These are phyloP conservation scores for Mayetiola destructor DNA, from an alignment of 2,888 invertebrate species.

Conservation along the genomic window DNA sequence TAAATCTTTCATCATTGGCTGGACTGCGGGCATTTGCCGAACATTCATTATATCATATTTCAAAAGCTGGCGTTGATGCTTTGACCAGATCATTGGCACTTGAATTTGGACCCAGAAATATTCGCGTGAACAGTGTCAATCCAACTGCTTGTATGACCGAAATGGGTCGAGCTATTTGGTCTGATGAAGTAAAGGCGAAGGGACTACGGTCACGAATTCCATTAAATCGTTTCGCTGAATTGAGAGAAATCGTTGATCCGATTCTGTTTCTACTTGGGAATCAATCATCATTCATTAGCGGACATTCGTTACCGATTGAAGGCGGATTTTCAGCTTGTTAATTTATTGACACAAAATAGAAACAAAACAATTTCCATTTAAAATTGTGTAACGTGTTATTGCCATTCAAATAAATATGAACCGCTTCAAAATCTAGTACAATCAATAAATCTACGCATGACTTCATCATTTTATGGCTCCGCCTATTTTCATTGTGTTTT, in stretches of 20 bases:
- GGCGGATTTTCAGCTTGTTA: constrained; percentile 50
- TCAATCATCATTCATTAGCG: constrained; percentile 67
- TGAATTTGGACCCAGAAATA: constrained; percentile 69
- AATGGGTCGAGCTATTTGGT: constrained; percentile 77
- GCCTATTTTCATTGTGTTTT: too few relatives aligned
- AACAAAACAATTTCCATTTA: too few relatives aligned
- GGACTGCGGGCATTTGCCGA: constrained; percentile 46
- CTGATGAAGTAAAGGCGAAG: constrained; percentile 56
- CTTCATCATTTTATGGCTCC: too few relatives aligned
- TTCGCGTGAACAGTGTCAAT: constrained; percentile 83
- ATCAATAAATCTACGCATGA: too few relatives aligned
- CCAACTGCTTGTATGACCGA: constrained; percentile 91
- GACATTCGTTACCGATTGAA: constrained; percentile 63
- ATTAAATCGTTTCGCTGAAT: constrained; percentile 57
- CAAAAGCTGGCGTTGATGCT: constrained; percentile 81
- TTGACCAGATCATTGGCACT: constrained; percentile 69
- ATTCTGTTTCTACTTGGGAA: constrained; percentile 67
- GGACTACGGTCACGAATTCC: constrained; percentile 70
- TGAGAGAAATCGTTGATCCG: constrained; percentile 65
- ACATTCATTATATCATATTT: constrained; percentile 68
- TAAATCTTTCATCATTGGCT: constrained; percentile 83
- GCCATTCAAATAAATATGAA: too few relatives aligned
- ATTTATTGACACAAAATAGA: too few relatives aligned
- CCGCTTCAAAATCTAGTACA: too few relatives aligned
- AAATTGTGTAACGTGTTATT: too few relatives aligned